Base-by-base conservation (phyloP, 2,797 vertebrate species). In the Tauraco hartlaubi region DNA sequence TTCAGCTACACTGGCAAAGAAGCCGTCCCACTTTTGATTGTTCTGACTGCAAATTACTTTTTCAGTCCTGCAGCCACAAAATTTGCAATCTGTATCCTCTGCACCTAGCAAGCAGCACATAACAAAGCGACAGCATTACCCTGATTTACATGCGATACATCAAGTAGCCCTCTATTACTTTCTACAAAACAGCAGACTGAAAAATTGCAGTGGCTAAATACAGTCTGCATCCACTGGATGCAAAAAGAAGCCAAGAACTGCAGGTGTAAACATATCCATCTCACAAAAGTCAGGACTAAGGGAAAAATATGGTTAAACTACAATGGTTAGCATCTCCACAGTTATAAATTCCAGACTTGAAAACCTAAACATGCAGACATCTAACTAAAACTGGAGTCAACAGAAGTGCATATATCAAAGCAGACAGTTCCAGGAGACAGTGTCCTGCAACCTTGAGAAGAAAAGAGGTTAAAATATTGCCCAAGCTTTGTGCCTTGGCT, bases 211-310 rank as follows among this genome's bases (percentile, higher is more conserved):
- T 41, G 18, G 64, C 67, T 87, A 85, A 92, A 71, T 28, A 64
- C 31, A 71, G 41, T 74, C 74, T 69, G 43, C 41, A 85, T 67
- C 23, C n/a, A 83, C 37, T 80, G 4, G 0, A 68, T 15, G 33
- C 0, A 1, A 81, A 91, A 74, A 71, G 55, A 72, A 87, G n/a
- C 15, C 13, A 74, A 88, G 63, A 85, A 33, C 23, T 6, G 9
- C 33, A 80, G 17, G 44, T 66, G n/a, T 78, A 93, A 96, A 90
- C 66, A 95, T 23, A 91, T 83, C 28, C 37, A 85, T 71, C 39
- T 68, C 37, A 59, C 3, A 51, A 12, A 93, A 95, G 29, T 61
- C 66, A 92, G 41, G 52, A 68, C 29, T 41, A 93, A 67, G 17
- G 22, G 1, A 22, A 58, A 91, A 78, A 51, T 20, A 59, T 9